Conservation (phyloP, 1,140 invertebrate species). For the Sarcophaga bullata region DNA sequence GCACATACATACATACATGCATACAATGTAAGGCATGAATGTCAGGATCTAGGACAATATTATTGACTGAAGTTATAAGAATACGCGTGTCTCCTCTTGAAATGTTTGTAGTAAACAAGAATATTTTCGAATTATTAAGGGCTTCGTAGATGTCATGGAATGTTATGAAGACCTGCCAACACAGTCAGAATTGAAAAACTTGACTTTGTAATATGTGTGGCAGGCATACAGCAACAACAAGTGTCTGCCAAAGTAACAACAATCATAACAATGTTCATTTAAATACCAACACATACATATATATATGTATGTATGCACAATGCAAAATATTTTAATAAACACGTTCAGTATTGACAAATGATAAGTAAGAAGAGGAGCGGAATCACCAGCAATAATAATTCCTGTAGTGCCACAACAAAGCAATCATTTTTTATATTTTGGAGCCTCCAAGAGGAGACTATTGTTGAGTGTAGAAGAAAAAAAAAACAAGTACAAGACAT, state of each 20-base stretch:
- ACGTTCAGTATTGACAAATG: conserved; percentile 16
- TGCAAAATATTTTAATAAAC: not conserved
- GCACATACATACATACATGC: no score
- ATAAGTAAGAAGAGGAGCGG: not conserved
- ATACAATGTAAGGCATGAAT: no score
- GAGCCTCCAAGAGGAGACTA: not conserved
- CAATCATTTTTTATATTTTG: not conserved
- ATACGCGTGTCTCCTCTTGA: no score
- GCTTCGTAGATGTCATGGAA: no score
- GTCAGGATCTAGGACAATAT: no score
- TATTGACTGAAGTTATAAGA: no score
- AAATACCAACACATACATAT: conserved; percentile 1
- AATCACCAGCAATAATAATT: conserved; percentile 19
- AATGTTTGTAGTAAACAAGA: no score
- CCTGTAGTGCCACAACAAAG: not conserved
- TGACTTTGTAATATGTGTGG: not conserved
- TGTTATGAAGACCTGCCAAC: no score
- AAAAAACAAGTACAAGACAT: not conserved
- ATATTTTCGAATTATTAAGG: no score
- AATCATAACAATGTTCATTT: not conserved
- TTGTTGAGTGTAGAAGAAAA: not conserved
- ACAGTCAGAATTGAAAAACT: not conserved
- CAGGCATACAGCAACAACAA: conserved; percentile 14
- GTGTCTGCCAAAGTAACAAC: conserved; percentile 8
- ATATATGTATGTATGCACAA: conserved; percentile 5